Percentiles rank a stretch among this genome's conserved stretches.
Conservation (phyloP, 2,888 invertebrate species). For the Perizoma affinitatum region DNA sequence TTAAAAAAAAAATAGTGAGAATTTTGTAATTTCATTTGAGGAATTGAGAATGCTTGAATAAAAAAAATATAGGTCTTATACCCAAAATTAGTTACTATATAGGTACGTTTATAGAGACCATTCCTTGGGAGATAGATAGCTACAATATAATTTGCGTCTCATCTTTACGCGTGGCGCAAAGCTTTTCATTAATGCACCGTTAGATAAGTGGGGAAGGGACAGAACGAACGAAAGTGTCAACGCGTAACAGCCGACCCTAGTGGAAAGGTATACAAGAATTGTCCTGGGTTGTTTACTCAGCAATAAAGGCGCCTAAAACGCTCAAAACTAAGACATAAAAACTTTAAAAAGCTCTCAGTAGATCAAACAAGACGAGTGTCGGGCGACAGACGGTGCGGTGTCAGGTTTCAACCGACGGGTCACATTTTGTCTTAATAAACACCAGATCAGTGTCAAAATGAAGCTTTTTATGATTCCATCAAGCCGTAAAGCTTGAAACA, state of each 20-base stretch:
- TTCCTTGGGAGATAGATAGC: no score
- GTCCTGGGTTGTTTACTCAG: constrained; percentile 75
- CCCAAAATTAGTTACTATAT: no score
- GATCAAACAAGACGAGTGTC: constrained; percentile 81
- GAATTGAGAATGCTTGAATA: no score
- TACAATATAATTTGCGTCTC: no score
- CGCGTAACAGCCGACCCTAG: constrained; percentile 16
- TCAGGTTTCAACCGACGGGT: constrained; percentile 73
- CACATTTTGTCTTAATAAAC: constrained; percentile 81
- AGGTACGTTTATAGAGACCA: no score
- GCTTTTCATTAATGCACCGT: not conserved
- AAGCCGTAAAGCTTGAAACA: constrained; percentile 67
- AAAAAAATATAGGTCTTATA: no score
- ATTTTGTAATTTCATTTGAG: no score
- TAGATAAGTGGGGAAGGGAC: not conserved
- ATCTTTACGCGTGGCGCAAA: constrained; percentile 7
- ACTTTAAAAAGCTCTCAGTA: constrained; percentile 84
- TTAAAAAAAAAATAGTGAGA: no score
- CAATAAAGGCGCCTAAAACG: constrained; percentile 78
- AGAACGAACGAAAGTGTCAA: constrained; percentile 39
- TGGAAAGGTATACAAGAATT: constrained; percentile 53
- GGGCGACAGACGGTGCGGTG: constrained; percentile 74
- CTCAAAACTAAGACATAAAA: constrained; percentile 82
- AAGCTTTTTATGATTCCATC: constrained; percentile 79
- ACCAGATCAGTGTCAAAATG: constrained; percentile 82